Percentiles rank a stretch among this genome's conserved stretches.
phyloP scores from a whole-genome alignment of 2,888 invertebrate genomes.

The Hyalella azteca region DNA sequence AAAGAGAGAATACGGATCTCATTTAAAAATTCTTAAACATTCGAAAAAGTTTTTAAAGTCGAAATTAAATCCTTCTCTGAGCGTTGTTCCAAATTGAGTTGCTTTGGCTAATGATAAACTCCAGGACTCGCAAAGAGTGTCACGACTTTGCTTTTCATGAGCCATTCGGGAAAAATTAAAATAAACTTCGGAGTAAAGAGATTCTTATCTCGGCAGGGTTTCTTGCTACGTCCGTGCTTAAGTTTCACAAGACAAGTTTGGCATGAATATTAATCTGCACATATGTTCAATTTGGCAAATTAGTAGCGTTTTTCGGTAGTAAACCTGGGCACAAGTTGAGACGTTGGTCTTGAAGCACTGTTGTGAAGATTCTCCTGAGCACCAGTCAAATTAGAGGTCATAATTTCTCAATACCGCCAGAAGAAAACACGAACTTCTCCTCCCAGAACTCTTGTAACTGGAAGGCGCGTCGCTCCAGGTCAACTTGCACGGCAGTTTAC shows the following conservation, averaged over 20 bases:
- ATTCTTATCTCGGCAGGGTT: too few species aligned
- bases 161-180: not conserved
- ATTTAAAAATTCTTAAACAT: too few species aligned
- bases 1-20: too few species aligned
- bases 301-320: not conserved
- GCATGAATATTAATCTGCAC: not conserved
- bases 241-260: not conserved
- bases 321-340: not conserved
- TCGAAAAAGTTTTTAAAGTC: too few species aligned
- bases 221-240: not conserved
- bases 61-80: too few species aligned
- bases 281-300: slow-evolving; percentile 1
- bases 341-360: not conserved
- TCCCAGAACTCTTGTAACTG: slow-evolving; percentile 21
- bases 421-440: slow-evolving; percentile 24
- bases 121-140: not conserved
- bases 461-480: slow-evolving; percentile 24
- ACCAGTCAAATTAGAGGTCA: slow-evolving; percentile 20
- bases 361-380: slow-evolving; percentile 31
- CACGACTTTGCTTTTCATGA: not conserved
- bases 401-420: slow-evolving; percentile 30
- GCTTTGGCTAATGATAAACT: slow-evolving; percentile 25
- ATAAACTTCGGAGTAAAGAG: not conserved
- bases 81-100: not conserved
- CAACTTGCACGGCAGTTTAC: slow-evolving; percentile 16